Conservation (phyloP, 2,888 invertebrate species). For the Caenorhabditis imperialis region DNA sequence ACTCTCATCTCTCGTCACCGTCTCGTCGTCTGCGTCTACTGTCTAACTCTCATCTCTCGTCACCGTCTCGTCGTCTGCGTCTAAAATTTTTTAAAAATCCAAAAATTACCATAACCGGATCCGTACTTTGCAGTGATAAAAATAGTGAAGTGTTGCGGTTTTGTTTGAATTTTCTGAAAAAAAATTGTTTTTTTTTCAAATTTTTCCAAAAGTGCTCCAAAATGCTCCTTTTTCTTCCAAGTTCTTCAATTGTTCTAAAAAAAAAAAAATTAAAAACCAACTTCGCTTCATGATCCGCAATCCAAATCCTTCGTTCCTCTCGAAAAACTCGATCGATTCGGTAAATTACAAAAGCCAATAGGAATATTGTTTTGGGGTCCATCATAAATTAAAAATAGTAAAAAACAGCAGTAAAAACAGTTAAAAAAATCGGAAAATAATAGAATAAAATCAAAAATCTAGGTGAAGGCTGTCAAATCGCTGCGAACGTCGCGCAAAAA, state of each 20-base stretch:
- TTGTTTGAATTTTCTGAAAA: constrained; percentile 34
- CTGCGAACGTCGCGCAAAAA: too few species aligned
- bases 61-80: too few species aligned
- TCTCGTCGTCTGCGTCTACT: too few species aligned
- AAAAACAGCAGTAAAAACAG: too few species aligned
- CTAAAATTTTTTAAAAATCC: not conserved
- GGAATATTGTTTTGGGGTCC: constrained; percentile 28
- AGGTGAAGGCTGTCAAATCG: too few species aligned
- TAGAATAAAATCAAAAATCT: too few species aligned
- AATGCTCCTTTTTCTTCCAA: not conserved
- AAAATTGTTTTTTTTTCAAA: too few species aligned
- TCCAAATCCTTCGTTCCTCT: constrained; percentile 23
- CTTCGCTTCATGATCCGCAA: constrained; percentile 25
- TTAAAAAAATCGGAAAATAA: too few species aligned
- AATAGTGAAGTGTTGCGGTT: constrained; percentile 39
- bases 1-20: too few species aligned
- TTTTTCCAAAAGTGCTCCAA: not conserved
- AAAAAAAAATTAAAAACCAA: not conserved
- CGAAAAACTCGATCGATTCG: constrained; percentile 17
- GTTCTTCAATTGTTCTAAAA: too few species aligned
- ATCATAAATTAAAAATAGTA: too few species aligned
- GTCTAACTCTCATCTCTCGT: too few species aligned
- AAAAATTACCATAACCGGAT: constrained; percentile 25
- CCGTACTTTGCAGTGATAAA: constrained; percentile 34
- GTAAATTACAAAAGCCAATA: constrained; percentile 28